Base-by-base conservation (phyloP, 2,888 invertebrate species). In the Auanema sp. region DNA sequence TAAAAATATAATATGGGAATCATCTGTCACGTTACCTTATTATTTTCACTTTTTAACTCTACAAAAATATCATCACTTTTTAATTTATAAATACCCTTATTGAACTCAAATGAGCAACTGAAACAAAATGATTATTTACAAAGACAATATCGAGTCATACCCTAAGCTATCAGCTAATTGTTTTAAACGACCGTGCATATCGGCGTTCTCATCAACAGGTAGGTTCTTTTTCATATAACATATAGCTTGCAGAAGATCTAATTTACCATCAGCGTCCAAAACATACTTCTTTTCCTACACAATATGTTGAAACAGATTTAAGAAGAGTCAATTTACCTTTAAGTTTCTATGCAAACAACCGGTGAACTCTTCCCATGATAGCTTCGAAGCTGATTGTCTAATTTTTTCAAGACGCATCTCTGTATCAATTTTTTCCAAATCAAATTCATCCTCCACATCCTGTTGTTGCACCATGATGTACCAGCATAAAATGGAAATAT, bases 331-430 rank as follows among this genome's bases (percentile, higher is more conserved):
- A 18, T 16, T 51, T 40, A 71, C 69, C 67, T 62, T 41, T 12
- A 72, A 55, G 58, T 72, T 72, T 6, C 72, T 40, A n/a, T 66
- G 56, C 24, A 70, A 58, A 1, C 65, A 60, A 44, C 60, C 62
- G 5, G 54, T 55, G 47, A 71, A 71, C 23, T 65, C 55, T 0
- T 71, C 73, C 71, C 69, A 74, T 3, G 62, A 52, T 1, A 71
- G 44, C 51, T 69, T 69, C 11, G 55, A 47, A 6, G 71, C 63
- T 1, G 53, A 54, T 24, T 69, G 71, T 1, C 69, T 60, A 5
- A 71, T 64, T 40, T 60, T 64, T 52, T 74, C 73, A 69, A 74
- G 62, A 41, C 68, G 49, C 55, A 74, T 61, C 16, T 71, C 71
- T 12, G 25, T 53, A 51, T 74, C 73, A 53, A 74, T 66, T 24